Base-by-base conservation (phyloP, 2,888 invertebrate genomes). In the Sesia apiformis region DNA sequence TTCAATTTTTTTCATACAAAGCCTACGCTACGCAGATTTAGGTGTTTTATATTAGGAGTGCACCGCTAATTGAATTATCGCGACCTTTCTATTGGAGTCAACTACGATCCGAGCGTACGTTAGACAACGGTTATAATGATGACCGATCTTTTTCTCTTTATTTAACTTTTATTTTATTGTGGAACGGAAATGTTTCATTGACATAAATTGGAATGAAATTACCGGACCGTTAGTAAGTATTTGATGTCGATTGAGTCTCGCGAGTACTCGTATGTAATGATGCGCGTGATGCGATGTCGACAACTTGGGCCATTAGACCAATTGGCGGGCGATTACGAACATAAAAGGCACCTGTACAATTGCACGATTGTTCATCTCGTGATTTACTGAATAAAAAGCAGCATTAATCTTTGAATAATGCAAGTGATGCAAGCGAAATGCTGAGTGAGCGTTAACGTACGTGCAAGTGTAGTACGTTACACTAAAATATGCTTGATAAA, bases 41-140 rank as follows among this genome's bases (percentile, higher is more conserved):
- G 39, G 50, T 50, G 50, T 4, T 38, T 50, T 7, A 72, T 67
- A 70, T 81, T 78, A 76, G 70, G 56, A 71, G 68, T 66, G 63
- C 69, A 61, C 56, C 68, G 76, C 71, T 84, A 83, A 85, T 81
- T 72, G 70, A 79, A 85, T 83, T 81, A 84, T 60, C 58, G 65
- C 76, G 85, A 84, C 83, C 84, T 84, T 79, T 82, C 74, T 73
- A 84, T 82, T 83, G 75, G 72, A 76, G 78, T 81, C 82, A 84
- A 84, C 81, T 84, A 72, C 62, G 23, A n/a, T 42, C 42, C 7
- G 42, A 42, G 7, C 42, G 7, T 42, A 7, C 42, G 42, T 42
- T 42, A 42, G 42, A 42, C 5, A 42, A 42, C 42, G 42, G 49
- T 8, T 52, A n/a, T 8, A 4, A 52, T 39, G 39, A 52, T 3